These are phyloP conservation scores for Sarcophaga rosellei DNA, from an alignment of 2,888 invertebrate genomes.

Conservation along the genomic window DNA sequence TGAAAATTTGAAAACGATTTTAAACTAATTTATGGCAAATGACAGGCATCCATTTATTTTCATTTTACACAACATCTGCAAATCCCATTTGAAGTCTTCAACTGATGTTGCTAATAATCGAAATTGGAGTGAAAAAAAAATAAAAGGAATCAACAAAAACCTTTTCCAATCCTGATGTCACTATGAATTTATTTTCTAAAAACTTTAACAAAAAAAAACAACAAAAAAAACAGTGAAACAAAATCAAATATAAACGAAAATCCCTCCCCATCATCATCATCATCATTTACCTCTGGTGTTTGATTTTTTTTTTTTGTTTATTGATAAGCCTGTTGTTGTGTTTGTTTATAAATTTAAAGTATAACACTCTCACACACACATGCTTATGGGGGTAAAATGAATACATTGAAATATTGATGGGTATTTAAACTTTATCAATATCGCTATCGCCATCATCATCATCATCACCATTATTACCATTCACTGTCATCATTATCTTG, in stretches of 20 bases:
- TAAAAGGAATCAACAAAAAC: slow-evolving; percentile 3
- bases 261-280: background rate
- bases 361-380: slow-evolving; percentile 29
- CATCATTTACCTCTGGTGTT: background rate
- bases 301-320: slow-evolving; percentile 75
- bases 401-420: slow-evolving; percentile 66
- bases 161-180: slow-evolving; percentile 32
- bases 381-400: background rate
- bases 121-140: slow-evolving; percentile 12
- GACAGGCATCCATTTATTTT: slow-evolving; percentile 69
- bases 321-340: slow-evolving; percentile 70
- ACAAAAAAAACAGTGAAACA: background rate
- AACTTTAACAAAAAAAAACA: background rate
- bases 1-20: background rate
- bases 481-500: slow-evolving; percentile 20
- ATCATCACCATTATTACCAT: background rate
- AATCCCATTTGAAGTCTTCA: slow-evolving; percentile 22
- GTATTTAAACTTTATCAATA: slow-evolving; percentile 40
- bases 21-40: slow-evolving; percentile 27
- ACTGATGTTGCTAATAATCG: slow-evolving; percentile 5
- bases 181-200: slow-evolving; percentile 41
- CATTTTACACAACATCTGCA: background rate
- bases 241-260: slow-evolving; percentile 22
- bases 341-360: slow-evolving; percentile 71
- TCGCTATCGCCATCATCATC: background rate